Percentiles rank a stretch among this genome's conserved stretches.
phyloP scores from a whole-genome alignment of 1,140 invertebrate genomes.

The Argopecten irradians region DNA sequence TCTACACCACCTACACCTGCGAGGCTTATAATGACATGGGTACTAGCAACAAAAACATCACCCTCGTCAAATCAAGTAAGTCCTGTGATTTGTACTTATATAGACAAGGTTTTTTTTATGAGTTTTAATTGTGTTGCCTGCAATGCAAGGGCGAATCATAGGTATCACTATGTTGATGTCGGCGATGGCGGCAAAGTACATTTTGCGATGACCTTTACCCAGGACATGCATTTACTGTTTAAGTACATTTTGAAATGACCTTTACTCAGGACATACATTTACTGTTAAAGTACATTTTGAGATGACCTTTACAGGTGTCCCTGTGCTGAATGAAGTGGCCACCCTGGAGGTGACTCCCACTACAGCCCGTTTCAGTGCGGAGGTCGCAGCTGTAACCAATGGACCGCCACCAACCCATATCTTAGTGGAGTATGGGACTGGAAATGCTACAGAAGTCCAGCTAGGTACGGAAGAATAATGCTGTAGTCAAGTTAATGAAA shows the following conservation, averaged over 20 bases:
- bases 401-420: background rate
- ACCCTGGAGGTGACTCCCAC: background rate
- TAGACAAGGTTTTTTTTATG: too few species aligned
- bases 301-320: background rate
- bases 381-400: background rate
- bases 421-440: background rate
- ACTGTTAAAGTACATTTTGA: background rate
- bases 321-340: background rate
- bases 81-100: background rate
- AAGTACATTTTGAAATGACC: too few species aligned
- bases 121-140: too few species aligned
- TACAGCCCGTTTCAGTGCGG: background rate
- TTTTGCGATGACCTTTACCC: too few species aligned
- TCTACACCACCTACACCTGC: background rate
- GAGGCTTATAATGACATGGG: background rate
- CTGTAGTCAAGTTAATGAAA: too few species aligned
- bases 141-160: too few species aligned
- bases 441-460: background rate
- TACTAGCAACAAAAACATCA: background rate
- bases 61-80: background rate
- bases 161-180: too few species aligned
- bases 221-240: too few species aligned
- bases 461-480: background rate
- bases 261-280: too few species aligned
- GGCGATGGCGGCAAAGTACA: too few species aligned